Base-by-base conservation (phyloP, 2,113 vertebrate genomes). In the Lamprologus ornatipinnis region DNA sequence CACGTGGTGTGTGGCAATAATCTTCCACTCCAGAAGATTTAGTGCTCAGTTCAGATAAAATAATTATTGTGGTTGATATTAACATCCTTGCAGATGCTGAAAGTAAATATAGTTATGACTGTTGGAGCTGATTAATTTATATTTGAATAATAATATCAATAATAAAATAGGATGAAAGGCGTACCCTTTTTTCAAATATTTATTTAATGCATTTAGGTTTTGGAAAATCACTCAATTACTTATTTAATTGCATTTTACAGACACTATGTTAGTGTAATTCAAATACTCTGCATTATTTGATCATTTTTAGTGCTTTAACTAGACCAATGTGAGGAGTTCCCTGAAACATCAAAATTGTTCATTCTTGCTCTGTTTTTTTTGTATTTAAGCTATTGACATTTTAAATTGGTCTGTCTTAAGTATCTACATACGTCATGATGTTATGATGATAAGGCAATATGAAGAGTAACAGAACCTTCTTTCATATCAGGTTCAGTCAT, bases 201-300 rank as follows among this genome's bases (percentile, higher is more conserved):
- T 58, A 31, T 58, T 57, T 28, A 28, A 58, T 58, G 7, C 12
- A 5, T 58, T 58, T 58, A 58, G 0, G 7, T 28, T 58, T 58
- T 31, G 55, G 26, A 58, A 57, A 55, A 57, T 28, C 55, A 0
- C 55, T 58, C 55, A 58, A 2, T 58, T 58, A 9, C 23, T 15
- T 4, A 15, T 15, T 58, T 31, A 58, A 58, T 58, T 58, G 57
- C 57, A 58, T 58, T 58, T 58, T 58, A 31, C 26, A 31, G 57
- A 31, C 26, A 58, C 5, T 1, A 31, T 28, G 0, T 58, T 60
- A 0, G 57, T 60, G 5, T 60, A 60, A 60, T 60, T 31, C 0
- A 58, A 31, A 60, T 0, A 58, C 55, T 0, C 26, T 28, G 2
- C 0, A 31, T 28, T 58, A 57, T 58, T 58, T 9, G 55, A 31